Conservation (phyloP, 2,113 vertebrate species). For the Serilophus lunatus region DNA sequence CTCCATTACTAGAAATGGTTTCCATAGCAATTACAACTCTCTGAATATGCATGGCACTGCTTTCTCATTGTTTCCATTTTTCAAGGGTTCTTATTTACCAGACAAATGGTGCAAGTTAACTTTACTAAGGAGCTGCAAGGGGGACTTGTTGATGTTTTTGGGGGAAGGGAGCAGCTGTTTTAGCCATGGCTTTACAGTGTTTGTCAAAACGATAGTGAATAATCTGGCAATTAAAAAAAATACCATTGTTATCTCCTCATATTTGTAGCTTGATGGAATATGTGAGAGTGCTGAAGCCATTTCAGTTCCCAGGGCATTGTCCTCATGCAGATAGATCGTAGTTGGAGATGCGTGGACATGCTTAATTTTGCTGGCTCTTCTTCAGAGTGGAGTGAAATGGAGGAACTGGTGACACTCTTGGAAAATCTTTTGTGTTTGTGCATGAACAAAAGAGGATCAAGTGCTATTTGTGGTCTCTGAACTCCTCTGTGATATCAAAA, state of each 20-base stretch:
- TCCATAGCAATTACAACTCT: slow-evolving; percentile 51
- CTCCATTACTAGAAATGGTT: slow-evolving; percentile 11
- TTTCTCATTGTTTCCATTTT: not conserved
- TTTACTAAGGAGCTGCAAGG: not conserved
- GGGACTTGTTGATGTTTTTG: not conserved
- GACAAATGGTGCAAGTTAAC: not conserved
- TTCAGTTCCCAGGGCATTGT: not conserved
- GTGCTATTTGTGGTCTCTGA: not conserved
- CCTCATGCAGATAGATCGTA: not conserved
- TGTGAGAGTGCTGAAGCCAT: not conserved
- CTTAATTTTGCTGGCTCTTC: not conserved
- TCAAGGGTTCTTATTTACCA: slow-evolving; percentile 7
- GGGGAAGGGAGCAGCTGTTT: not conserved
- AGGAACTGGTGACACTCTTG: not conserved
- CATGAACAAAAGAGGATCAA: not conserved
- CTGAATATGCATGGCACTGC: not conserved
- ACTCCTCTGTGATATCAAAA: not conserved
- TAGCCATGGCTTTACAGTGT: not conserved
- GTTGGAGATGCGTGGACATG: not conserved
- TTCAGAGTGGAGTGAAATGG: not conserved
- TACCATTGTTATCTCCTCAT: not conserved
- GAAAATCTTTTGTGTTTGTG: not conserved
- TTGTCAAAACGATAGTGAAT: not conserved
- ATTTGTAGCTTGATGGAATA: not conserved
- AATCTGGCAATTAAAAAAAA: not conserved